These are phyloP conservation scores for Tragulus kanchil DNA, from an alignment of 2,113 vertebrate genomes.

Conservation along the genomic window DNA sequence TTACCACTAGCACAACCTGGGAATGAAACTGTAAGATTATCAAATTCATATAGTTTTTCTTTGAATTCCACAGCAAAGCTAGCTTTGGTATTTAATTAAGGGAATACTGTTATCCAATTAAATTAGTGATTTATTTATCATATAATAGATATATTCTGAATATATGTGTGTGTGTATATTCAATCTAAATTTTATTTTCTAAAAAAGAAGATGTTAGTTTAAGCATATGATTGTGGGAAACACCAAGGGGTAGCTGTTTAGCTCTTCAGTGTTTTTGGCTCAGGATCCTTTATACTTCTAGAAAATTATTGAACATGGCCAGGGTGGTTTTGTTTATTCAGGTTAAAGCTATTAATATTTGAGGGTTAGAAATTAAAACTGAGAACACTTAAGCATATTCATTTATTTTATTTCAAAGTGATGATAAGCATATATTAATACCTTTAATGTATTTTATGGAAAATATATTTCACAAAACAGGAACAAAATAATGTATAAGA, in stretches of 20 bases:
- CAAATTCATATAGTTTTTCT: background rate
- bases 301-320: background rate
- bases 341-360: background rate
- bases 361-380: background rate
- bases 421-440: background rate
- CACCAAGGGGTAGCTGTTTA: background rate
- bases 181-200: background rate
- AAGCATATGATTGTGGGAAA: background rate
- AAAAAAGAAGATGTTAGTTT: background rate
- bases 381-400: background rate
- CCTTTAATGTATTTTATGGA: background rate
- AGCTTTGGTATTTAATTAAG: background rate
- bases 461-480: background rate
- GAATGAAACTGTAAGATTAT: background rate
- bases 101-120: background rate
- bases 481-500: background rate
- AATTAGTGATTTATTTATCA: background rate
- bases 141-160: background rate
- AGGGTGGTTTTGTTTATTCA: background rate
- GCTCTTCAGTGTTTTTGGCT: background rate
- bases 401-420: background rate
- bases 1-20: background rate
- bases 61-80: background rate
- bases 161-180: background rate
- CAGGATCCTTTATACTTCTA: background rate